Evolutionary conservation across 2,113 vertebrate genomes (phyloP).

Genomic region (Coptodon bakossiorum): DNA sequence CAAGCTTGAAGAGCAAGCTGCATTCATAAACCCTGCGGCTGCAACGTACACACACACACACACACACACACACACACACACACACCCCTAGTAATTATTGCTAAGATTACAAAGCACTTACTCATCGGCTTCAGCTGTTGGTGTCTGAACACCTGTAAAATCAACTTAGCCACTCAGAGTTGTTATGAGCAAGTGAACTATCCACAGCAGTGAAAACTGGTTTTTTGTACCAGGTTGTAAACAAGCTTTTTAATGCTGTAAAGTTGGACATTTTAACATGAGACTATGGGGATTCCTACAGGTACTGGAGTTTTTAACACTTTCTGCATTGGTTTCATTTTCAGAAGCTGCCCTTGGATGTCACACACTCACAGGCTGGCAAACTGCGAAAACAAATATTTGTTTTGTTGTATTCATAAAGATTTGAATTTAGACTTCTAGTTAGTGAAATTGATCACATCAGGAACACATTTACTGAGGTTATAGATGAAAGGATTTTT

Average conservation of each 20-base stretch:
- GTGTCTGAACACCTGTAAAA: neutral
- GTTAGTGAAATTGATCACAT: neutral
- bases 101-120: neutral
- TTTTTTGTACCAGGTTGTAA: neutral
- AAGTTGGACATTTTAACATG: neutral
- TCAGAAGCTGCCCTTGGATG: neutral
- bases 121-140: rapidly evolving
- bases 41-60: rapidly evolving
- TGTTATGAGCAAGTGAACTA: neutral
- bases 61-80: neutral
- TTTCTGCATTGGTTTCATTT: neutral
- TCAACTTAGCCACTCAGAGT: neutral
- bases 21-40: neutral
- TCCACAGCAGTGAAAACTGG: neutral
- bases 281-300: neutral
- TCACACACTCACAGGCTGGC: neutral
- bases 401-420: neutral
- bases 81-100: neutral
- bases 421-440: neutral
- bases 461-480: neutral
- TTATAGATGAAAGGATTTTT: neutral
- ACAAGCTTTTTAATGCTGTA: neutral
- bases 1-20: neutral
- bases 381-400: neutral
- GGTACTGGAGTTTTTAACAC: neutral